A percentile compares a stretch with the other conserved stretches of the same genome.
These are phyloP conservation scores for Carlito syrichta DNA, from an alignment of 2,113 vertebrate species.

Conservation along the genomic window DNA sequence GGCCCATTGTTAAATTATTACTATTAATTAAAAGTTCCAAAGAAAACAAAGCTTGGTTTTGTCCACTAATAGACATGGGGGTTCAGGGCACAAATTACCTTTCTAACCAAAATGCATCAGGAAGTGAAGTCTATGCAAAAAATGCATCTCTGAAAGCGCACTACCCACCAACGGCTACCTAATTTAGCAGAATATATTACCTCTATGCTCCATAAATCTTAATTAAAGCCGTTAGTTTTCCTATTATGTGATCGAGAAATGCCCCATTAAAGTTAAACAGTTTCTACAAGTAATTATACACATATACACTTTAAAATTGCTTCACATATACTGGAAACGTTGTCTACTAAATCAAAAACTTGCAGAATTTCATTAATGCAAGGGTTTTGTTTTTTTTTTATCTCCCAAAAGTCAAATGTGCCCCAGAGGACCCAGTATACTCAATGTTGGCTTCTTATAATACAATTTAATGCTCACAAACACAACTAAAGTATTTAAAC, in stretches of 20 bases:
- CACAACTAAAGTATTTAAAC: conserved; percentile 93
- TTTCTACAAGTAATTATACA: conserved; percentile 87
- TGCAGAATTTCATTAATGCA: conserved; percentile 92
- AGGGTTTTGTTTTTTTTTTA: conserved; percentile 91
- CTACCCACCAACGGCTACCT: conserved; percentile 86
- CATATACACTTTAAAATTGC: conserved; percentile 78
- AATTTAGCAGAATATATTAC: conserved; percentile 91
- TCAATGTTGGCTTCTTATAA: conserved; percentile 91
- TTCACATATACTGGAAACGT: conserved; percentile 82
- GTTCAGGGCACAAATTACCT: conserved; percentile 23
- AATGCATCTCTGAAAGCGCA: conserved; percentile 83
- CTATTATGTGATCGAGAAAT: conserved; percentile 87
- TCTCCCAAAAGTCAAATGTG: conserved; percentile 85
- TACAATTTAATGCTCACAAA: conserved; percentile 91
- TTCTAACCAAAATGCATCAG: not conserved
- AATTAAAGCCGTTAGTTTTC: conserved; percentile 92
- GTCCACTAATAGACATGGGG: not conserved
- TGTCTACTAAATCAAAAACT: conserved; percentile 90
- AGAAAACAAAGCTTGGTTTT: conserved; percentile 11
- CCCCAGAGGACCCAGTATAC: conserved; percentile 83
- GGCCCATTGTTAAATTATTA: conserved; percentile 40
- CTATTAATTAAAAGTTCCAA: conserved; percentile 39
- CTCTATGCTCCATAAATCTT: conserved; percentile 95
- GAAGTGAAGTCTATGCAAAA: conserved; percentile 41
- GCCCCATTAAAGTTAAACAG: conserved; percentile 88